A percentile compares a stretch with the other conserved stretches of the same genome.
These are phyloP conservation scores for Catharus fuscescens DNA, from an alignment of 2,113 vertebrate species.

Conservation along the genomic window DNA sequence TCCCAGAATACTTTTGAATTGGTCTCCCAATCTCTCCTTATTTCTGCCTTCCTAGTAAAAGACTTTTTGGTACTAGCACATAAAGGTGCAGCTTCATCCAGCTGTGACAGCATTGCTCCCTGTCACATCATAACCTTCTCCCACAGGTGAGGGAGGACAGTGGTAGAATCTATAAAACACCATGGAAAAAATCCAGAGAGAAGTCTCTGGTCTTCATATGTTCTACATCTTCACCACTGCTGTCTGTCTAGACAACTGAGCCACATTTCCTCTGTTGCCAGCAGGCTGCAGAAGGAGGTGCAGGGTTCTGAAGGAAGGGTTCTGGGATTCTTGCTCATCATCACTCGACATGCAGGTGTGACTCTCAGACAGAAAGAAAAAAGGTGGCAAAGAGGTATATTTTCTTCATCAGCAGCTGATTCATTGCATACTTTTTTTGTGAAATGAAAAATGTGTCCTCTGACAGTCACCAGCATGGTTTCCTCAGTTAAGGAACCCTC, in stretches of 20 bases:
- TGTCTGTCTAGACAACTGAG: not conserved
- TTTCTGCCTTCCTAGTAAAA: not conserved
- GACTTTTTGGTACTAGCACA: not conserved
- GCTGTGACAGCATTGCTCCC: not conserved
- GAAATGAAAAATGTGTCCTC: not conserved
- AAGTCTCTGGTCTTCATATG: not conserved
- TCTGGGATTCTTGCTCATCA: not conserved
- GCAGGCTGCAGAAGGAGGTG: not conserved
- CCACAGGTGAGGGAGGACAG: rapidly evolving
- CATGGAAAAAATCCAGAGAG: not conserved
- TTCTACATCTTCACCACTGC: not conserved
- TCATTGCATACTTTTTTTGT: not conserved
- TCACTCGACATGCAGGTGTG: not conserved
- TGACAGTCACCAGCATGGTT: not conserved
- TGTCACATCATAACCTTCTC: not conserved
- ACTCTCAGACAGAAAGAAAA: not conserved
- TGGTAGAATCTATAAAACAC: not conserved
- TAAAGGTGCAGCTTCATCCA: not conserved
- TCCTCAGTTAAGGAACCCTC: not conserved
- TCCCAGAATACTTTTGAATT: not conserved
- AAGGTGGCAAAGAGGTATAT: not conserved
- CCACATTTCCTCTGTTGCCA: not conserved
- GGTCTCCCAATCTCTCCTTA: not conserved
- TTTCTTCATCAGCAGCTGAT: not conserved
- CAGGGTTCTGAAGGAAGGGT: not conserved